Evolutionary conservation across 2,797 vertebrate species (phyloP), one percentile per base, ranked within the genome.

Genomic region (Threskiornis aethiopicus): DNA sequence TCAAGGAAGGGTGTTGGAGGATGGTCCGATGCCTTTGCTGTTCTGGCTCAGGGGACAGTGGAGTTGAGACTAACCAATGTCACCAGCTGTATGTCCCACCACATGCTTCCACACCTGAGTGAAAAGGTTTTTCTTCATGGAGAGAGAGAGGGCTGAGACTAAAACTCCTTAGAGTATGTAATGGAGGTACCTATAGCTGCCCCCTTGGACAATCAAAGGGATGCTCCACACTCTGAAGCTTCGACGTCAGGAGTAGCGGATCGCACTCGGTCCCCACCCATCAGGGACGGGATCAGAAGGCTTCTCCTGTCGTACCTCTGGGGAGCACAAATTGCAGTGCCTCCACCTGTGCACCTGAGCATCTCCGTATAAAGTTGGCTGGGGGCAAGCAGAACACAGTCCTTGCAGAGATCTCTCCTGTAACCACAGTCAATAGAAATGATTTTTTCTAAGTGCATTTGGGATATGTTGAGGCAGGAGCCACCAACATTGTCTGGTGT

Each of bases 251-350:
- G 26, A 84, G 17, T 6, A 42, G 39, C 39, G 44, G 10, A 44
- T 18, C 0, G 0, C n/a, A 6, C 31, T 81, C 26, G 2, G 12
- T 54, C 90, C 13, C 37, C 10, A 51, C 14, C 37, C 42, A 0
- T 47, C 39, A 13, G 22, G 55, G 46, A 46, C 41, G 44, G 6
- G 7, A 44, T 24, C 24, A 59, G 70, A 20, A 61, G 7, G 14
- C 33, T 87, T 69, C 33, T 70, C 17, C 29, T 77, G 13, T 49
- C 17, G 0, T 35, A 10, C 15, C 51, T 78, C 33, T 44, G 66
- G 51, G 84, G 35, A 61, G 37, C 46, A 69, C 26, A 58, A 33
- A 46, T 12, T 44, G 37, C 77, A 55, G 35, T 26, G 26, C 15
- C 5, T 54, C 24, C 9, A 6, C 11, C 65, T 65, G 33, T 19